A percentile compares a stretch with the other conserved stretches of the same genome.
Evolutionary conservation across 2,888 invertebrate species (phyloP).

Genomic region (Drosophila austrosaltans): DNA sequence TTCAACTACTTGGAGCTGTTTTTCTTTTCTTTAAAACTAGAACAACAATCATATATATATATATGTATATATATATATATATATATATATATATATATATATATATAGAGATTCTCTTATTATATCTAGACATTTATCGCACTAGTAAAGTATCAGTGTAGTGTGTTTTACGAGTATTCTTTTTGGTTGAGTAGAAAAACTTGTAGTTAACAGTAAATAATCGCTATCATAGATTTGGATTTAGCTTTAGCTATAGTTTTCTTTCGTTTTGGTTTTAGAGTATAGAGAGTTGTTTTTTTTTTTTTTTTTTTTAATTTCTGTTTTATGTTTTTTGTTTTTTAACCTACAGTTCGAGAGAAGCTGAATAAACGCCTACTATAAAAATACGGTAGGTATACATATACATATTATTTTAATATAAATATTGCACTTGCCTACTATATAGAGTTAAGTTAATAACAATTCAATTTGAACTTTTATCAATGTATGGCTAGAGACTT

Average conservation of each 20-base stretch:
- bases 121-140: conserved; percentile 56
- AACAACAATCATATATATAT: conserved; percentile 77
- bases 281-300: conserved; percentile 27
- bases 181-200: conserved; percentile 68
- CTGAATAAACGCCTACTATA: conserved; percentile 74
- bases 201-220: conserved; percentile 71
- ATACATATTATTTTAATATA: conserved; percentile 59
- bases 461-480: conserved; percentile 74
- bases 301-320: not conserved
- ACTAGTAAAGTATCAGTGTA: conserved; percentile 71
- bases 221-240: conserved; percentile 56
- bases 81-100: conserved; percentile 38
- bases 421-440: conserved; percentile 73
- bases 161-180: conserved; percentile 56
- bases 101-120: conserved; percentile 59
- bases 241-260: conserved; percentile 41
- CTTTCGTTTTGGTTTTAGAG: conserved; percentile 19
- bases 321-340: conserved; percentile 22
- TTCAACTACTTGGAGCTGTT: conserved; percentile 57
- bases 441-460: conserved; percentile 60
- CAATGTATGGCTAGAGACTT: conserved; percentile 49
- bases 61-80: conserved; percentile 35
- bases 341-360: conserved; percentile 71
- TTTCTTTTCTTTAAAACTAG: conserved; percentile 62
- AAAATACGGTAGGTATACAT: conserved; percentile 71